Base-by-base conservation (phyloP, 92 coral and sea anemone species). In the Porites cylindrica region DNA sequence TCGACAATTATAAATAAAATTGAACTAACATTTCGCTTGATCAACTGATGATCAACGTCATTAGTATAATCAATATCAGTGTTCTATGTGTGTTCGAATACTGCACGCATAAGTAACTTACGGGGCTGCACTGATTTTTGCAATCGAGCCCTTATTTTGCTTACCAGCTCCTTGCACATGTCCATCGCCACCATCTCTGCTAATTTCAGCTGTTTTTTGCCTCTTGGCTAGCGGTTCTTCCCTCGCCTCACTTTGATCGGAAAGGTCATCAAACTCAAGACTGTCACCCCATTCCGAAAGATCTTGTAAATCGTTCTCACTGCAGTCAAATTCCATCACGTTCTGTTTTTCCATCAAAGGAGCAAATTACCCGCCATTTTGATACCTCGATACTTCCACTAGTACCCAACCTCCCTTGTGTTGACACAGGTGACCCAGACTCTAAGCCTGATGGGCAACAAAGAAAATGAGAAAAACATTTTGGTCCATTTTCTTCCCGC, bases 301-400 rank as follows among this genome's bases (percentile, higher is more conserved):
- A 75, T 86, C 86, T 67, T 85, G 90, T 16, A 85, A 54, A 66
- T 90, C 90, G 75, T 47, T 24, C 12, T 29, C 92, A 61, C 63
- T 58, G 64, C 51, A 63, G 66, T 71, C 83, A 32, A 90, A 94
- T 38, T 87, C 95, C 88, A 91, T 85, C 92, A 86, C 81, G 89
- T 65, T 51, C 52, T 20, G 1, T 58, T 26, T 7, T 26, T 51
- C 52, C 66, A 8, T 4, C 59, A 8, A 8, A 19, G n/a, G 58
- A 71, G 75, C 90, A 92, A 94, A 94, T 87, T 92, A 65, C 95
- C 95, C 98, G 98, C 98, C 98, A 82, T 83, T 90, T 84, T 71
- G 80, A 52, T 81, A 3, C 14, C n/a, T 17, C 29, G 24, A 51
- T 77, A 21, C 10, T 38, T 7, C 0, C 11, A 21, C n/a, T 75